A percentile compares a stretch with the other conserved stretches of the same genome.
Conservation (phyloP, 2,113 vertebrate genomes). For the Girardinichthys multiradiatus region DNA sequence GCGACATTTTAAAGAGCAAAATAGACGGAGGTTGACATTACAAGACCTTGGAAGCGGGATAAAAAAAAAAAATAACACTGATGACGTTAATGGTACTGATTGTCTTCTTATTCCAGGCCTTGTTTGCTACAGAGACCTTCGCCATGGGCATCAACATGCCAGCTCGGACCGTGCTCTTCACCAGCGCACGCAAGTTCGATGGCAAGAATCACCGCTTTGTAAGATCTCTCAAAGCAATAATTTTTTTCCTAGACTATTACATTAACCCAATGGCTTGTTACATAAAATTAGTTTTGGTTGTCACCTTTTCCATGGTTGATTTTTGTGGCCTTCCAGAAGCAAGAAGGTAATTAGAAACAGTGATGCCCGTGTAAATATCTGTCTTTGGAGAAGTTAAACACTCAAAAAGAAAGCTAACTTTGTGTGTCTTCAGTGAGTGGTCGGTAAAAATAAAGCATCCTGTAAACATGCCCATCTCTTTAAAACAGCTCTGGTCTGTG, state of each 20-base stretch:
- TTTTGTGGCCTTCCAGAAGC: not conserved
- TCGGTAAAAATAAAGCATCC: not conserved
- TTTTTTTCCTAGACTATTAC: not conserved
- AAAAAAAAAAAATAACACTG: no score
- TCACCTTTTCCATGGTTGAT: not conserved
- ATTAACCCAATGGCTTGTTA: not conserved
- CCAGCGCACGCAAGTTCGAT: conserved; percentile 95
- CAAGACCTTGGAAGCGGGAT: no score
- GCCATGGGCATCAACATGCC: conserved; percentile 99
- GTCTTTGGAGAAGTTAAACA: not conserved
- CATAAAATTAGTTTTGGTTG: not conserved
- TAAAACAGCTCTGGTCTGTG: conserved; percentile 12
- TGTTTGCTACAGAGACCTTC: conserved; percentile 98
- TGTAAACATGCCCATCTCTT: conserved; percentile 16
- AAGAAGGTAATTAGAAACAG: not conserved
- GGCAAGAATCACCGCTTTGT: conserved; percentile 98
- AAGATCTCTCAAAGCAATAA: conserved; percentile 49
- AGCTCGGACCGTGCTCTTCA: conserved; percentile 97
- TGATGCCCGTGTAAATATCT: not conserved
- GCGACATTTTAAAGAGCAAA: no score
- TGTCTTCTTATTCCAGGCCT: conserved; percentile 82
- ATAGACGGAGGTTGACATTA: no score
- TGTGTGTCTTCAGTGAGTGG: not conserved
- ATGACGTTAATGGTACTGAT: not conserved
- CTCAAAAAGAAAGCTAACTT: not conserved